Evolutionary conservation across 2,797 vertebrate genomes (phyloP).

Genomic region (Rachycentron canadum): DNA sequence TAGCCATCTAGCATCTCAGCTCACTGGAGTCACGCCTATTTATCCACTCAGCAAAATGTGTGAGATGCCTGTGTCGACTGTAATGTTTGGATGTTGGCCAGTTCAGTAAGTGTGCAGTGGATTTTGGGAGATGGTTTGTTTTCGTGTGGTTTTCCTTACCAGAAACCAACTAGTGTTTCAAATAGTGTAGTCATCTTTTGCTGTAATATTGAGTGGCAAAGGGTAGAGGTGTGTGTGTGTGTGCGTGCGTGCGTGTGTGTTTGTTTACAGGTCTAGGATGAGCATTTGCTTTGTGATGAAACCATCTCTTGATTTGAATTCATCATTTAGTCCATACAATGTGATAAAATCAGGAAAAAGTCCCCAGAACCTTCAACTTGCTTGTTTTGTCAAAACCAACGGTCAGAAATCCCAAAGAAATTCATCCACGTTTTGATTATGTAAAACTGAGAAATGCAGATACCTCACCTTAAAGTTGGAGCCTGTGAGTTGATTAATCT

Average conservation of each 20-base stretch:
- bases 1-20: background rate
- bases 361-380: background rate
- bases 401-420: background rate
- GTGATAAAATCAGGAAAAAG: background rate
- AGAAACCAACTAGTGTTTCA: background rate
- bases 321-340: slow-evolving; percentile 4
- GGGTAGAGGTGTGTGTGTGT: background rate
- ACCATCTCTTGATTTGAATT: slow-evolving; percentile 7
- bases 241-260: background rate
- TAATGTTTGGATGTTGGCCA: slow-evolving; percentile 36
- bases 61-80: slow-evolving; percentile 21
- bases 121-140: background rate
- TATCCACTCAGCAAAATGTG: slow-evolving; percentile 50
- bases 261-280: no score
- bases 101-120: background rate
- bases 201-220: slow-evolving; percentile 6
- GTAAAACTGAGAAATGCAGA: background rate
- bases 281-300: background rate
- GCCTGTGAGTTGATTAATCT: background rate
- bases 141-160: background rate
- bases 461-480: slow-evolving; percentile 7
- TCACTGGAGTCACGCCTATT: slow-evolving; percentile 43
- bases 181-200: background rate
- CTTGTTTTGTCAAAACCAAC: background rate
- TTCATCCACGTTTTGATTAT: background rate